These are phyloP conservation scores for Isichthys henryi DNA, from an alignment of 2,113 vertebrate genomes.

Conservation along the genomic window DNA sequence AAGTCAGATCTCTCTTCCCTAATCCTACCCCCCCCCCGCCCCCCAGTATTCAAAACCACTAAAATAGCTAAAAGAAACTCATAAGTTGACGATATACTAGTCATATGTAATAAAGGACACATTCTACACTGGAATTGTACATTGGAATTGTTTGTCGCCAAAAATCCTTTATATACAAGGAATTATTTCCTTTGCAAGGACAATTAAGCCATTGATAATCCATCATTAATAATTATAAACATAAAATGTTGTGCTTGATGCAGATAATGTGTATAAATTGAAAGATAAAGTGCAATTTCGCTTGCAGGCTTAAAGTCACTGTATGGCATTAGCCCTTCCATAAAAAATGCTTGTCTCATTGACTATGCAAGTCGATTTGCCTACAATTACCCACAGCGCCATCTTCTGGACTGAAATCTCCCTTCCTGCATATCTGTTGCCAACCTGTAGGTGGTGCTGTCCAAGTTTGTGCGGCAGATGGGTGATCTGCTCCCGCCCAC, in stretches of 20 bases:
- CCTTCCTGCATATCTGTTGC: neutral
- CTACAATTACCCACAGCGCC: neutral
- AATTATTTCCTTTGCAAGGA: neutral
- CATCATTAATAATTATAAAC: neutral
- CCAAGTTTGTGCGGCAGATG: slow-evolving; percentile 98
- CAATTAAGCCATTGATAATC: neutral
- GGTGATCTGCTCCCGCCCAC: slow-evolving; percentile 89
- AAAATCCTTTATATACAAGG: neutral
- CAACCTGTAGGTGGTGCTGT: slow-evolving; percentile 81
- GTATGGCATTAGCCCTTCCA: neutral
- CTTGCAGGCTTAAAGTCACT: neutral
- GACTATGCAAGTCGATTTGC: neutral
- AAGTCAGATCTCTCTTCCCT: too few relatives aligned
- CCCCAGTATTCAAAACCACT: neutral
- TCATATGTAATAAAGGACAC: neutral
- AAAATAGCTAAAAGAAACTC: neutral
- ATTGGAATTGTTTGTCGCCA: neutral
- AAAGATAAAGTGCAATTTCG: neutral
- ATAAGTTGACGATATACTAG: neutral
- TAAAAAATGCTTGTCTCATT: neutral
- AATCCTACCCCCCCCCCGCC: too few relatives aligned
- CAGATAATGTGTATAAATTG: neutral
- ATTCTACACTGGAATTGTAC: too few relatives aligned
- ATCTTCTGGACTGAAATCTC: neutral
- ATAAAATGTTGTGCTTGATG: neutral